Evolutionary conservation across 2,113 vertebrate species (phyloP), one percentile per base, ranked within the genome.

Genomic region (Cephalopterus ornatus): DNA sequence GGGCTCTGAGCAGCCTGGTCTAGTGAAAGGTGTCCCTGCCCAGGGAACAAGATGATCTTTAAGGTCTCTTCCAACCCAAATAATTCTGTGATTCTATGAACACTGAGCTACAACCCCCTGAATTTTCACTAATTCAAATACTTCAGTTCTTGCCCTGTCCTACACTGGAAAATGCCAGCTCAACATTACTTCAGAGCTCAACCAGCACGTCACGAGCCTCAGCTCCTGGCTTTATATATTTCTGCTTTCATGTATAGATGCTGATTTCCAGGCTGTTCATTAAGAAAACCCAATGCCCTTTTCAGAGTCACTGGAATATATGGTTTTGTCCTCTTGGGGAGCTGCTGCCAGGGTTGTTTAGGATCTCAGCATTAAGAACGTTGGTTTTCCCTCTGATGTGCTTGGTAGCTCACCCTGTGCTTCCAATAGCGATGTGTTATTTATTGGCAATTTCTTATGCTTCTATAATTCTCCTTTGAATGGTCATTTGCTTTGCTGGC

Each of bases 401-500:
- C 66, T 93, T 84, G 41, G 62, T 89, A 77, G 61, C 39, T 96
- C 55, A 61, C 55, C 13, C 58, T 42, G 52, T 46, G 50, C 65
- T 63, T 90, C 88, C 49, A 46, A 59, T 67, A 92, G 46, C 0
- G 0, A n/a, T 49, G 42, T 58, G 55, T 94, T 90, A 93, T 93
- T 95, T 93, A 94, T 70, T 91, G 68, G 59, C 79, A 83, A 80
- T 92, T 83, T 41, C 35, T 92, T 88, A 58, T 65, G 46, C 55
- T 76, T 88, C 79, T 84, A n/a, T 92, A 95, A 93, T 82, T 95
- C 95, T 88, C 23, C 63, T 88, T 66, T 78, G 91, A 95, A 85
- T 49, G 53, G 82, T 86, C 91, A 92, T 93, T 96, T 85, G 63
- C 70, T 95, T 93, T 92, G 33, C 58, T 90, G 89, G 85, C 46